Base-by-base conservation (phyloP, 2,797 vertebrate genomes). In the Gobio occitaniae region DNA sequence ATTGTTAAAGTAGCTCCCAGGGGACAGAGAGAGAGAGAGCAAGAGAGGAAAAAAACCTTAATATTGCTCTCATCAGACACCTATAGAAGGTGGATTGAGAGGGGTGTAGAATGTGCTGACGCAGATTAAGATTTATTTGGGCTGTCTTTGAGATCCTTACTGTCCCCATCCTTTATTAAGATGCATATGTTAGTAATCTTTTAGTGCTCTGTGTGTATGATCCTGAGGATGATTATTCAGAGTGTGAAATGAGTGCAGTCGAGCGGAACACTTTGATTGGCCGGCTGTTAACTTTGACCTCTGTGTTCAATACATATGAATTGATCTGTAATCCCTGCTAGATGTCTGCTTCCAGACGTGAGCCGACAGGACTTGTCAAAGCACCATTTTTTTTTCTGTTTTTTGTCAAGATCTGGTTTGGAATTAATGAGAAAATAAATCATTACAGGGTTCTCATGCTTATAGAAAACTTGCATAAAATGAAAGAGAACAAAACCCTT, bases 211-310 rank as follows among this genome's bases (percentile, higher is more conserved):
- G 13, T 66, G 56, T 72, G 74, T 16, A 63, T 86, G 71, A 84
- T 82, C 48, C 19, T 48, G 21, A 52, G 16, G 72, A 84, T 87
- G 85, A 70, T 89, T 89, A 90, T 87, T 86, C 78, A 86, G 65
- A 19, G 74, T 50, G 61, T 78, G 65, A 86, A 92, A 86, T 92
- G 85, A 89, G 83, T 48, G 85, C 81, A 83, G 61, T 50, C 41
- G 48, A 75, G 83, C 61, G 79, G 78, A 87, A 86, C 72, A 72
- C 56, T 87, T 88, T 85, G 84, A 87, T 89, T 87, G 81, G 86
- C 76, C 82, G 19, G 75, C 59, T 75, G 79, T 78, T 87, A 88
- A 89, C 88, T 86, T 75, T 90, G 90, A 89, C 90, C 85, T 69
- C 75, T 68, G 66, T 66, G 83, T 85, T 88, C 63, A 71, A 74